phyloP scores from a whole-genome alignment of 1,140 invertebrate species.

The Trachymyrmex cornetzi region DNA sequence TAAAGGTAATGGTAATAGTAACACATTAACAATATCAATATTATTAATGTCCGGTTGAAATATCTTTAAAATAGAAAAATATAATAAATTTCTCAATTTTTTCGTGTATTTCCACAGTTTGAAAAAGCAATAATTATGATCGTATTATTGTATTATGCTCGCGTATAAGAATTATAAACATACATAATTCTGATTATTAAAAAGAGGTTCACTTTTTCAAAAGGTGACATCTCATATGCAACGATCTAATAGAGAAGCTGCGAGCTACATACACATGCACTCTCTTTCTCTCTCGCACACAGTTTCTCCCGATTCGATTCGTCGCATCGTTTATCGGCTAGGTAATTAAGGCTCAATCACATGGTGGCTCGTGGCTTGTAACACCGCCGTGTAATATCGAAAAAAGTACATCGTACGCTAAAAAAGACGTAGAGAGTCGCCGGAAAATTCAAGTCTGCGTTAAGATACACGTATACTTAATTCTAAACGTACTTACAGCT shows the following conservation, averaged over 20 bases:
- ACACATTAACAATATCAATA: conserved; percentile 4
- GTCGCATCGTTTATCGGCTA: conserved; percentile 71
- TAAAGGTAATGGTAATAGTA: conserved; percentile 29
- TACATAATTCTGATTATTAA: conserved; percentile 12
- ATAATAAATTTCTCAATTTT: conserved; percentile 11
- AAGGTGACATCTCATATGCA: conserved; percentile 56
- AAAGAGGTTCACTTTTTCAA: neutral
- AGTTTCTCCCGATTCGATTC: conserved; percentile 59
- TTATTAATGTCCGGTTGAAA: conserved; percentile 6
- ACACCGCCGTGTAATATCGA: conserved; percentile 53
- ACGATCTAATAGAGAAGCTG: conserved; percentile 57
- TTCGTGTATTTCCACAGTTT: neutral
- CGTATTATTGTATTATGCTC: neutral
- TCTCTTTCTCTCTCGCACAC: conserved; percentile 40
- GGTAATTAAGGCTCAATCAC: conserved; percentile 76
- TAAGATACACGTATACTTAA: conserved; percentile 78
- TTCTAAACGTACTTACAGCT: conserved; percentile 70
- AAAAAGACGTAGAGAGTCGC: conserved; percentile 68
- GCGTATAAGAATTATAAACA: conserved; percentile 24
- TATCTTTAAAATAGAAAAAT: conserved; percentile 19
- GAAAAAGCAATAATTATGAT: neutral
- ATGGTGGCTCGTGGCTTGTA: conserved; percentile 68
- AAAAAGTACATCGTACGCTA: conserved; percentile 71
- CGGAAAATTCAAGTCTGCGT: conserved; percentile 65
- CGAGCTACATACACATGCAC: conserved; percentile 58